Conservation (phyloP, 2,113 vertebrate species). For the Gavia stellata region DNA sequence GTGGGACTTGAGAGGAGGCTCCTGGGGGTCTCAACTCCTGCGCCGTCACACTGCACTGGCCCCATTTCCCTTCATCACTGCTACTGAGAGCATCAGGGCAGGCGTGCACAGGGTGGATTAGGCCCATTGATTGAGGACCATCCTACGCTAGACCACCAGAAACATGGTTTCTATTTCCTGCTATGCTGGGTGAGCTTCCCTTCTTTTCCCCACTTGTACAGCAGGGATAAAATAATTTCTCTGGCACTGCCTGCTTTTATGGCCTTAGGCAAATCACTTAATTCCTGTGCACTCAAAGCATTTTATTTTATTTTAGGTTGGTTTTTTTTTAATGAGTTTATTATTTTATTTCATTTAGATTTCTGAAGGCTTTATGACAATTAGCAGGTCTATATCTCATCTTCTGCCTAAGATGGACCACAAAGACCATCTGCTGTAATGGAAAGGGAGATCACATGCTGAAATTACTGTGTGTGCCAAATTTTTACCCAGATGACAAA, state of each 20-base stretch:
- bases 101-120: neutral
- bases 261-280: neutral
- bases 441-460: neutral
- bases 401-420: neutral
- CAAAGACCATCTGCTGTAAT: neutral
- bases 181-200: neutral
- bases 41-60: rapidly evolving
- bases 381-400: neutral
- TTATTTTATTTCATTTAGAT: neutral
- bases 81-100: neutral
- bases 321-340: neutral
- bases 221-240: neutral
- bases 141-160: neutral
- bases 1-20: neutral
- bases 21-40: too few relatives aligned
- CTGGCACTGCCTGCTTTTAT: neutral
- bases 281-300: neutral
- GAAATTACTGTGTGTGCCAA: neutral
- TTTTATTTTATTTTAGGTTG: neutral
- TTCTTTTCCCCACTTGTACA: neutral
- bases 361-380: neutral
- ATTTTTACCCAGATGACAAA: neutral
- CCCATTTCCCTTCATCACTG: neutral
- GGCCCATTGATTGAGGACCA: neutral
- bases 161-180: neutral